Base-by-base conservation (phyloP, 2,797 vertebrate species). In the Buceros bicornis region DNA sequence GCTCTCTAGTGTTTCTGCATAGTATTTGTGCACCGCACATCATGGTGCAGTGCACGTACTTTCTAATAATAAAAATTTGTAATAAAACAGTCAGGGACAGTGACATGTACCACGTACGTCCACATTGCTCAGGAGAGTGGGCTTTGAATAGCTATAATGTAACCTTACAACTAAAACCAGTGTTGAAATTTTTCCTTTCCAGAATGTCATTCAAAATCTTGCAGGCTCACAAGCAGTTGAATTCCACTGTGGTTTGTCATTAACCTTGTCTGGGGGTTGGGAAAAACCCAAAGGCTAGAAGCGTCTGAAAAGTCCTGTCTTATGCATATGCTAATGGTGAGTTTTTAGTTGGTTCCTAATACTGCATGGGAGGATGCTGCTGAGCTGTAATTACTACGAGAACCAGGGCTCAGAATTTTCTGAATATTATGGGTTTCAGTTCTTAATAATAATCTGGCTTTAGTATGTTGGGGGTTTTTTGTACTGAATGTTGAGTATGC, bases 241-340 rank as follows among this genome's bases (percentile, higher is more conserved):
- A 82, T 82, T 93, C 87, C 82, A 62, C 42, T 37, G 87, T 86
- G 57, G 54, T 89, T 92, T 95, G 78, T 53, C 62, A 79, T 91
- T 66, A 95, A 82, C 43, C 6, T 37, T 22, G 22, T 81, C 73
- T 82, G 43, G 61, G 22, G 31, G 37, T 40, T 40, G 37, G 5
- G 53, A 66, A 67, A 62, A 2, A 0, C 11, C 66, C 35, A 77
- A 84, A 74, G 72, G 62, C 76, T 94, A 47, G 65, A 80, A 81
- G 47, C 54, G 37, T 80, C 72, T 93, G 89, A 65, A 54, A 94
- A 89, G 25, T 25, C 26, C 67, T 85, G 45, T 47, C 48, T 37
- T 28, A 9, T 22, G 24, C 48, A 66, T 69, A 61, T 35, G 53
- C 14, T 82, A 80, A 73, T 65, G 5, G 16, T 81, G 85, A 89